Percentiles rank a stretch among this genome's conserved stretches.
Conservation (phyloP, 2,797 vertebrate species). For the Pogonophryne albipinna region DNA sequence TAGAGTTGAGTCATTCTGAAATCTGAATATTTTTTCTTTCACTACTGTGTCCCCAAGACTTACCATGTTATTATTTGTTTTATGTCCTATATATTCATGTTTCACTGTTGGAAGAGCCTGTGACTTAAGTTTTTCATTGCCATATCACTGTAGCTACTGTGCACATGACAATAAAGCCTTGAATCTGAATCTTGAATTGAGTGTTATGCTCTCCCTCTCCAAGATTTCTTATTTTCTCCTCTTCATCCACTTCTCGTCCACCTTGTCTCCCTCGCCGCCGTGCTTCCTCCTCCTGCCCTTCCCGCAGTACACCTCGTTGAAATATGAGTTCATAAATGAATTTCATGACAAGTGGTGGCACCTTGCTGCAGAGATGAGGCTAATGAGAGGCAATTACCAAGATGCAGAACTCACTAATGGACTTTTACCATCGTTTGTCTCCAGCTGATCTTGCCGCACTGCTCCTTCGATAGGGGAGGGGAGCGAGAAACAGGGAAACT, state of each 20-base stretch:
- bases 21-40: conserved; percentile 3
- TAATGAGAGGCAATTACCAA: conserved; percentile 65
- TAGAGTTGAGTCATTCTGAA: neutral
- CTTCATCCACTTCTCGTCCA: conserved; percentile 10
- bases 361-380: conserved; percentile 46
- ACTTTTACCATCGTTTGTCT: conserved; percentile 58
- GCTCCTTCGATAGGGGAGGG: neutral
- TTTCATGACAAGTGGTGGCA: conserved; percentile 38
- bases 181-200: too few relatives aligned
- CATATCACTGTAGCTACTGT: too few relatives aligned
- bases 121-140: too few relatives aligned
- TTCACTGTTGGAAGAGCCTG: too few relatives aligned
- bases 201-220: conserved; percentile 7
- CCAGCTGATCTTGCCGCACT: conserved; percentile 34
- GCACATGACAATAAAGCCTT: too few relatives aligned
- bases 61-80: neutral
- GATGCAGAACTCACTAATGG: conserved; percentile 66
- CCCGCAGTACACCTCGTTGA: conserved; percentile 35
- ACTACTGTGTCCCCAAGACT: neutral
- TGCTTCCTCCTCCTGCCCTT: conserved; percentile 26
- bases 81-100: too few relatives aligned
- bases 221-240: conserved; percentile 23
- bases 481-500: neutral
- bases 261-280: neutral
- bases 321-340: conserved; percentile 51